Base-by-base conservation (phyloP, 2,888 invertebrate species). In the Ochropleura leucogaster region DNA sequence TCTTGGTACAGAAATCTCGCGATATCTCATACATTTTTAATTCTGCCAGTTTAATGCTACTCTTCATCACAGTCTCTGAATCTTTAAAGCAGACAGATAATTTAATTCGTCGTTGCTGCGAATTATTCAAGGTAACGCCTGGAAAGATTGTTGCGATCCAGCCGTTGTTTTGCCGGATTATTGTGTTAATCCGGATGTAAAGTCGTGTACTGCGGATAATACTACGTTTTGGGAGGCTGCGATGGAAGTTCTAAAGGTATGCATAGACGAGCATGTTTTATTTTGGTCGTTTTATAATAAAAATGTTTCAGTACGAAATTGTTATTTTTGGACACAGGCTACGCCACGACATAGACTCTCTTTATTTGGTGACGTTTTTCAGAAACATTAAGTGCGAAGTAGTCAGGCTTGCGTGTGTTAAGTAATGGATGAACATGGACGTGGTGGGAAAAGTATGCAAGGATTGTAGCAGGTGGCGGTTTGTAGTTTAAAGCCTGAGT, bases 51-150 rank as follows among this genome's bases (percentile, higher is more conserved):
- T 83, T 79, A 79, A 79, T 70, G 77, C 77, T 73, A 18, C 77
- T 87, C 80, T 83, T 87, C 80, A 80, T 84, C 78, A 80, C 67
- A 63, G 47, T 59, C 44, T 62, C 51, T 87, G 82, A 85, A 89
- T 86, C 66, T 82, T 87, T 85, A 79, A 87, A 75, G 63, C 76
- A 69, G 76, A 84, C 82, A 78, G 89, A 90, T 90, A 89, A 89
- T 89, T 90, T 88, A 89, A 89, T 89, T 86, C 82, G 75, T 81
- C 82, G 71, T 83, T 76, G 69, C 77, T 75, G 75, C 85, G 85
- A 86, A 89, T 89, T 87, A 88, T 89, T 87, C 74, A 88, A 73
- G 82, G 64, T 88, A 86, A 90, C 84, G 77, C 85, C 77, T 74
- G 74, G 66, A 79, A 83, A 85, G 77, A 84, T 88, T 79, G 69